A percentile compares a stretch with the other conserved stretches of the same genome.
Conservation (phyloP, 2,113 vertebrate genomes). For the Pan paniscus region DNA sequence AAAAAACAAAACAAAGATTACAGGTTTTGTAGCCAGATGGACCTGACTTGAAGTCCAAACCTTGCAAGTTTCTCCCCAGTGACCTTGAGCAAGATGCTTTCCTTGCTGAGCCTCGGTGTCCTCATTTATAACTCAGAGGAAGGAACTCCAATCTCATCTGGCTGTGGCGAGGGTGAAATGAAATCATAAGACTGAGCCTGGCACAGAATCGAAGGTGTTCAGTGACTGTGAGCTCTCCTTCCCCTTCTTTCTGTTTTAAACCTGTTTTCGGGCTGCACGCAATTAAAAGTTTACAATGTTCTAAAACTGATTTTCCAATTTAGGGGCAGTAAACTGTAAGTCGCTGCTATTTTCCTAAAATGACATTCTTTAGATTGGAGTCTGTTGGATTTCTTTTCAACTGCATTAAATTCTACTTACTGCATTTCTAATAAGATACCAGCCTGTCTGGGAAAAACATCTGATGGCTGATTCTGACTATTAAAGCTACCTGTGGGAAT, state of each 20-base stretch:
- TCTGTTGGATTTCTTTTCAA: conserved; percentile 57
- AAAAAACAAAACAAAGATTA: background rate
- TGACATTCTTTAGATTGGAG: conserved; percentile 55
- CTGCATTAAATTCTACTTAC: conserved; percentile 49
- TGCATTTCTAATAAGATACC: conserved; percentile 48
- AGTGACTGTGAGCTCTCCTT: rapidly evolving
- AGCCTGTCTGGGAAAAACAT: rapidly evolving
- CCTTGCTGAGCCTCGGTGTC: background rate
- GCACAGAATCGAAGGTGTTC: background rate
- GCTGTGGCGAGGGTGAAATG: background rate
- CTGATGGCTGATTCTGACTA: background rate
- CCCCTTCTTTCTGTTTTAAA: background rate
- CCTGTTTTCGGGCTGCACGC: background rate
- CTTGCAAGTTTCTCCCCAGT: background rate
- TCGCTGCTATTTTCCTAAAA: conserved; percentile 49
- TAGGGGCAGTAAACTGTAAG: conserved; percentile 61
- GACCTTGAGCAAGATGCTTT: background rate
- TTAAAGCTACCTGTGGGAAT: background rate
- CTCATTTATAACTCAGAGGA: background rate
- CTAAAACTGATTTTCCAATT: conserved; percentile 66
- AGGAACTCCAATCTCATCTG: background rate
- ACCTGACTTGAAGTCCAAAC: background rate
- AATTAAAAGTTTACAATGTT: conserved; percentile 64
- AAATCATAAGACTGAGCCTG: background rate
- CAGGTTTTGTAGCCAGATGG: background rate